These are phyloP conservation scores for Subacronicta megacephala DNA, from an alignment of 2,888 invertebrate genomes.

Conservation along the genomic window DNA sequence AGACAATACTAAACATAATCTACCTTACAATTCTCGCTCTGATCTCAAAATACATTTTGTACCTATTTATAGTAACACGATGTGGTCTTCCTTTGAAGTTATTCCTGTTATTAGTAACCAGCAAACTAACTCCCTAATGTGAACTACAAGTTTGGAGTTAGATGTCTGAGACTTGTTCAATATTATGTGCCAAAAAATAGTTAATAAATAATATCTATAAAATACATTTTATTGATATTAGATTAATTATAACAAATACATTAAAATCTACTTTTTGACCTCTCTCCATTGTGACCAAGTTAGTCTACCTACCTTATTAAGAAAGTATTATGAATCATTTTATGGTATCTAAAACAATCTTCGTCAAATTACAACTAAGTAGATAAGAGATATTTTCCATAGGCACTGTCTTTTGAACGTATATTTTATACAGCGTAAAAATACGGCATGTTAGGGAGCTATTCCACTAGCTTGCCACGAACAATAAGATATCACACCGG, in stretches of 20 bases:
- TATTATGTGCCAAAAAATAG: constrained; percentile 32
- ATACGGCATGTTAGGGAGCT: not conserved
- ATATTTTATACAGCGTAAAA: constrained; percentile 16
- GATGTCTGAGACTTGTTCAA: constrained; percentile 10
- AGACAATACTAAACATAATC: constrained; percentile 54
- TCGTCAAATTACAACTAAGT: constrained; percentile 13
- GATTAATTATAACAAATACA: constrained; percentile 12
- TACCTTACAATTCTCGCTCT: constrained; percentile 40
- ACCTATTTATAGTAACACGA: constrained; percentile 38
- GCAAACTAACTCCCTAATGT: constrained; percentile 13
- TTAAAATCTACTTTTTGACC: constrained; percentile 18
- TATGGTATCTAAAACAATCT: constrained; percentile 23
- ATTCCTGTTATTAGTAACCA: constrained; percentile 36
- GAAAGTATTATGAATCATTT: constrained; percentile 10
- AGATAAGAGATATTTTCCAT: constrained; percentile 33
- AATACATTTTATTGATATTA: constrained; percentile 23
- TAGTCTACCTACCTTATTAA: constrained; percentile 25
- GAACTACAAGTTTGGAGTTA: constrained; percentile 23
- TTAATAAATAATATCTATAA: constrained; percentile 25
- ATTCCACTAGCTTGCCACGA: not conserved
- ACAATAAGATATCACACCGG: not conserved
- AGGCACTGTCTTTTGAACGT: constrained; percentile 51
- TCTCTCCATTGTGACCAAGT: constrained; percentile 48
- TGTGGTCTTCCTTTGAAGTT: constrained; percentile 51
- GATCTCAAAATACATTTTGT: constrained; percentile 54